These are phyloP conservation scores for Oegoconia quadripuncta DNA, from an alignment of 2,888 invertebrate species.

Conservation along the genomic window DNA sequence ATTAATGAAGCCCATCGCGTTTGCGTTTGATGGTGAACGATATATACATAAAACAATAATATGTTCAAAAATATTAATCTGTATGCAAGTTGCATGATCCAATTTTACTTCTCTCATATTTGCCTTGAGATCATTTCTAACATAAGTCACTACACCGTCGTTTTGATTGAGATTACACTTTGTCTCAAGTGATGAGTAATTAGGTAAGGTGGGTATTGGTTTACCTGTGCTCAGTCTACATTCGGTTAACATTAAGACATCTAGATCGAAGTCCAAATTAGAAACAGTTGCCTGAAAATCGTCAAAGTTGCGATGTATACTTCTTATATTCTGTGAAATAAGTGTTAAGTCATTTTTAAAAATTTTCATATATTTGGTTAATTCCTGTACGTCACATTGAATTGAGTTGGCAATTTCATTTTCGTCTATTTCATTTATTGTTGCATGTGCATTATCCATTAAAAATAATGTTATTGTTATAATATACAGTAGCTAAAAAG, in stretches of 20 bases:
- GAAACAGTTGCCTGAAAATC: not conserved
- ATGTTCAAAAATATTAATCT: too few relatives aligned
- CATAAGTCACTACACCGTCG: not conserved
- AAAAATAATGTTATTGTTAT: too few relatives aligned
- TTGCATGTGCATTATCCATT: too few relatives aligned
- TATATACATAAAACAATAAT: too few relatives aligned
- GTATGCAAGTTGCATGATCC: not conserved
- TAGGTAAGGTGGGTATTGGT: not conserved
- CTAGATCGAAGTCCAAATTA: not conserved
- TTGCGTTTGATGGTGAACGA: constrained; percentile 7
- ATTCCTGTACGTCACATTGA: not conserved
- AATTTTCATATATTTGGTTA: not conserved
- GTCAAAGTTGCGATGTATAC: not conserved
- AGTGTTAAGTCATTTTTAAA: not conserved
- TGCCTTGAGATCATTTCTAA: not conserved
- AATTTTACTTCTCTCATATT: constrained; percentile 1
- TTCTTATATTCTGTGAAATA: not conserved
- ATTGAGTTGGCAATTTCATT: not conserved
- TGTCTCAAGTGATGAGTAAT: not conserved
- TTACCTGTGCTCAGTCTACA: not conserved
- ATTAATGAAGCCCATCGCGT: constrained; percentile 1
- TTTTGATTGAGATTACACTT: not conserved
- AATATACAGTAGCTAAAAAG: too few relatives aligned
- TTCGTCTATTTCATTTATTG: not conserved
- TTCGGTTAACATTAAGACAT: not conserved